Base-by-base conservation (phyloP, 2,888 invertebrate species). In the Cheilosia vernalis region DNA sequence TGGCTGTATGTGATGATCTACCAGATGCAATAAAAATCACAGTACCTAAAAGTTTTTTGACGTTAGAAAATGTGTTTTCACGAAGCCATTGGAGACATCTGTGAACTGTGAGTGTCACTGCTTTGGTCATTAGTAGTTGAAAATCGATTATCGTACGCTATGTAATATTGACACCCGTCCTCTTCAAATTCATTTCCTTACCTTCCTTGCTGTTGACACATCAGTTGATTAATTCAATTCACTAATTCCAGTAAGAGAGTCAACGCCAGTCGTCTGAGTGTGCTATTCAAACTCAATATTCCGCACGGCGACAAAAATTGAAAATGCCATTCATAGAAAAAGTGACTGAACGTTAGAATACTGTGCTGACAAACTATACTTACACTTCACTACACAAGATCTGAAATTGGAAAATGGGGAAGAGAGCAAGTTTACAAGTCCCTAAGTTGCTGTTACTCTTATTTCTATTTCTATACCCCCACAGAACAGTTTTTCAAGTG, bases 401-500 rank as follows among this genome's bases (percentile, higher is more conserved):
- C 79, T 56, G 40, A 55, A 74, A 15, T 37, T n/a, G 47, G 55
- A 53, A 61, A 15, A 66, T 60, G 30, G 47, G 17, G 19, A 63
- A 40, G 49, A 49, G 53, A 49, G 61, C 55, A 72, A 81, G 72
- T 85, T 85, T 77, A 85, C 85, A 85, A 85, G 77, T 85, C 81
- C 72, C 85, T 81, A 77, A 85, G 85, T 85, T 76, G 81, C 76
- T 85, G 85, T 81, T 81, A 81, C 81, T 81, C 72, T 76, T 61
- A 77, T 60, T 72, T 70, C 80, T 60, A 30, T 2, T 9, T 6
- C 9, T 9, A 9, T 9, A 72, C 66, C 53, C 67, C 21, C 56
- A 67, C 76, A 81, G 81, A 85, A 77, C 67, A 76, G 67, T 76
- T 85, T 85, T 77, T 72, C 76, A 81, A 85, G 66, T 77, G 60